Base-by-base conservation (phyloP, 2,797 vertebrate species). In the Choloepus didactylus region DNA sequence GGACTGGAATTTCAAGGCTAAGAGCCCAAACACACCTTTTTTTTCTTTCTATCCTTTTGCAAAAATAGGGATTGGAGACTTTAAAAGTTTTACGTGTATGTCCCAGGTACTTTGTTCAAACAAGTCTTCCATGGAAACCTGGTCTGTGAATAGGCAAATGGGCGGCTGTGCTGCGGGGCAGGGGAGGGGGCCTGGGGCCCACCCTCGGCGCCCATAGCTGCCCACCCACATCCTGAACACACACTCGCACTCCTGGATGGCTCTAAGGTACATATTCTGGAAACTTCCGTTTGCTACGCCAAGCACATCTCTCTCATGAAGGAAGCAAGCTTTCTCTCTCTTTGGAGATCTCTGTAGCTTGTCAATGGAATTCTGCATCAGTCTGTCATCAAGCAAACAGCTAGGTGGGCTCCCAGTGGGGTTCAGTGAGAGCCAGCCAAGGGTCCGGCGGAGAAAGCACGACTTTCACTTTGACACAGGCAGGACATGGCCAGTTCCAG, bases 1-100 rank as follows among this genome's bases (percentile, higher is more conserved):
- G 14, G 21, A 46, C 76, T 81, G 7, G 62, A 64, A 85, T 89
- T 89, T 93, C 51, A 85, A 87, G 46, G 56, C 21, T 62, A 83
- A 77, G 38, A 67, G 59, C 66, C 67, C 18, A 94, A 91, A 94
- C 29, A 94, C 29, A 79, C 35, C 2, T 51, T 51, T 72, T 84
- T 41, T 29, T 44, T 23, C 16, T 54, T 54, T 59, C 67, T 84
- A 46, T n/a, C 46, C 18, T 16, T 44, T 44, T 44, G 41, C n/a
- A n/a, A 46, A 76, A 41, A 87, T 8, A 59, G 56, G 18, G 41
- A 87, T 46, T 38, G 90, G 79, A 88, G 89, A 54, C 66, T 67
- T 93, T n/a, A 80, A 75, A 72, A 4, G 4, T 23, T 51, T 60
- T 54, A 11, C n/a, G 2, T 66, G n/a, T 59, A 54, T 44, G 1